Evolutionary conservation across 2,113 vertebrate genomes (phyloP), one percentile per base, ranked within the genome.

Genomic region (Ia io): DNA sequence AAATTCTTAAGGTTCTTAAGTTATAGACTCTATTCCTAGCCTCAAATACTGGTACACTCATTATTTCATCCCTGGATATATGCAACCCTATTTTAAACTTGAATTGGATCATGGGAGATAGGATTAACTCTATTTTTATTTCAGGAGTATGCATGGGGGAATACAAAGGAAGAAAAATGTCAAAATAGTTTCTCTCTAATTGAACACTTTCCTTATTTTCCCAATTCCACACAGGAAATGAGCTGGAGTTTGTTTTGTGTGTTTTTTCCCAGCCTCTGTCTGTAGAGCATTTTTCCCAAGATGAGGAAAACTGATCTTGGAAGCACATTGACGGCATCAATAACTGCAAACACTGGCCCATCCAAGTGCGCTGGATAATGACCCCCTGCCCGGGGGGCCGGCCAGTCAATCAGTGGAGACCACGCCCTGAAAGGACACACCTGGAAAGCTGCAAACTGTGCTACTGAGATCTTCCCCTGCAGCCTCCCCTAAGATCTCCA

Each of bases 161-260:
- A 92, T 85, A 84, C 71, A 88, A 78, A 37, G 40, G 30, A 91
- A 76, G n/a, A 47, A 67, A 92, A 88, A 53, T 22, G 16, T 93
- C 47, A 85, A 70, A 80, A 65, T 44, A 77, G 18, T 49, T 70
- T 84, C 20, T 79, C 14, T 90, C 11, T 82, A 87, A 74, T 37
- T 67, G 61, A 91, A 91, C 2, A 47, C 22, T 79, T 74, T 35
- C 71, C 59, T 78, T 77, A 13, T 63, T 96, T 96, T 95, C 37
- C 13, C 0, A 28, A 6, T 83, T 93, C 4, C 71, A 17, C 67
- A 74, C 2, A 78, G 51, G 47, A 93, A 84, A 78, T 65, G 56
- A 96, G 16, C 28, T 83, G 53, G 32, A n/a, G 22, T 79, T 28
- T 35, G 82, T 94, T 97, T 90, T 2, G 35, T 1, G 53, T 56